These are phyloP conservation scores for Herpailurus yagouaroundi DNA, from an alignment of 2,113 vertebrate species.

Conservation along the genomic window DNA sequence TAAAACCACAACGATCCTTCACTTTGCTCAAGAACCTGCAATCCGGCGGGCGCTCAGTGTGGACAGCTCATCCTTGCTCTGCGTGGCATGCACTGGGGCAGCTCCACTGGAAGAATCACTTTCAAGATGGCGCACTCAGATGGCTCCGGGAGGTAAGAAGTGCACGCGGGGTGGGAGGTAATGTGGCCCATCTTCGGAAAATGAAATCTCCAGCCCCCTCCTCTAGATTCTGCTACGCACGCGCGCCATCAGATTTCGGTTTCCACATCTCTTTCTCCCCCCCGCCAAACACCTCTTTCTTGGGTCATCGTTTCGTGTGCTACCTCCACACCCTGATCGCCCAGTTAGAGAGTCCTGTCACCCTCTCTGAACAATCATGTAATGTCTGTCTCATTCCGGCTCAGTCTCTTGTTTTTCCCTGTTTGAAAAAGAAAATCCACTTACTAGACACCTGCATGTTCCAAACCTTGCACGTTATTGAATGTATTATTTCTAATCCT, in stretches of 20 bases:
- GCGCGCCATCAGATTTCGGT: background rate
- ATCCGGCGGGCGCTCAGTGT: background rate
- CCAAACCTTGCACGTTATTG: background rate
- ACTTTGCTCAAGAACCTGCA: background rate
- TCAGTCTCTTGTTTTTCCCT: background rate
- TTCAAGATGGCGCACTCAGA: too few species aligned
- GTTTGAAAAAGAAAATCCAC: background rate
- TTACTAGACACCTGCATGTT: background rate
- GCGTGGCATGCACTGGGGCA: fast-evolving
- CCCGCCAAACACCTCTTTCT: too few species aligned
- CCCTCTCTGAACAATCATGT: fast-evolving
- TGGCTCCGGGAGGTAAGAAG: background rate
- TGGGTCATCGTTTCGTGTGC: background rate
- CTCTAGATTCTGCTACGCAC: background rate
- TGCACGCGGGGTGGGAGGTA: background rate
- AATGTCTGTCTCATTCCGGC: background rate
- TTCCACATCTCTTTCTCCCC: background rate
- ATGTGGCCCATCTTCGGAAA: background rate
- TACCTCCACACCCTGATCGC: background rate
- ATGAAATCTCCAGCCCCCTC: background rate
- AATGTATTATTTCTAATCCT: background rate
- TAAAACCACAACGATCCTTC: background rate
- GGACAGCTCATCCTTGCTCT: background rate
- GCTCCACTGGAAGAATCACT: background rate
- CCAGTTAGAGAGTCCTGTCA: background rate